Base-by-base conservation (phyloP, 2,888 invertebrate genomes). In the Drosophila putrida region DNA sequence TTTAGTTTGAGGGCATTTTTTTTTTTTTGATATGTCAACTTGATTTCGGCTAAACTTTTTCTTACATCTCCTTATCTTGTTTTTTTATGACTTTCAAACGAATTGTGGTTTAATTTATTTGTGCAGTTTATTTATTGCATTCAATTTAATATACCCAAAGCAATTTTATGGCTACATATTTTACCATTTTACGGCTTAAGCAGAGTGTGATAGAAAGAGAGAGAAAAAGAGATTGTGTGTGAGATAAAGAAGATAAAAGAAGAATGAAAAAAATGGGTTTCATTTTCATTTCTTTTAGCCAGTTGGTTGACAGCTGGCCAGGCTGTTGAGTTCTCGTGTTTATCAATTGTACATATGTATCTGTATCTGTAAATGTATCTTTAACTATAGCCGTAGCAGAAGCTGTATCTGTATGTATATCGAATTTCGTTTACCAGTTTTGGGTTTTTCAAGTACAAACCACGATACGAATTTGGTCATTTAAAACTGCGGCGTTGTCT, bases 401-500 rank as follows among this genome's bases (percentile, higher is more conserved):
- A 25, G 27, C n/a, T 31, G 13, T 46, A n/a, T 35, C n/a, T 47
- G 10, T 35, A 5, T 55, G 54, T 70, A 10, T 71, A 76, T 53
- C 74, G 79, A 79, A 82, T 82, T 88, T 85, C 79, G 71, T 69
- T 83, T 69, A 68, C 83, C 83, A 77, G 74, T 80, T 87, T 88
- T 82, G 88, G 88, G 75, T 9, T 60, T 82, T 77, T 87, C 85
- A 86, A 86, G 85, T 89, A 86, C 85, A 84, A 86, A 84, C 85
- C 87, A 82, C 89, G 82, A 78, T 78, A 82, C 88, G 79, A 80
- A 81, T 88, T 86, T 88, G 88, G 87, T 82, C 87, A 89, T 85
- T 89, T 88, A 75, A 88, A 87, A 88, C 81, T 88, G 81, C 72
- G 83, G 76, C 89, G 71, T 70, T 78, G 79, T 78, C 71, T 81